Conservation (phyloP, 2,888 invertebrate genomes). For the Uloborus plumipes region DNA sequence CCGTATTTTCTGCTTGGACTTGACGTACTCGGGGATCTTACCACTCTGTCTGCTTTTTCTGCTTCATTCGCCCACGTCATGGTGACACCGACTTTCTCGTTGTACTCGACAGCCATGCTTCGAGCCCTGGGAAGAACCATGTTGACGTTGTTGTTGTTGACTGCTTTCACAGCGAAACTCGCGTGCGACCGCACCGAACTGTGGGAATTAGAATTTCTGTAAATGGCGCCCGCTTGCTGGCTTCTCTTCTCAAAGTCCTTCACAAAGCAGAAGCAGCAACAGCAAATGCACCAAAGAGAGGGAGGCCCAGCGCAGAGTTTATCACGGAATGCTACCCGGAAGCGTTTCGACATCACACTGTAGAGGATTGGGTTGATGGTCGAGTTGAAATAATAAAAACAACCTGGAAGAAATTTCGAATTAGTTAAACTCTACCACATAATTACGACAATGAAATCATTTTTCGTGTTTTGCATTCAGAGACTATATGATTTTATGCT, state of each 20-base stretch:
- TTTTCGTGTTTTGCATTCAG: too few species aligned
- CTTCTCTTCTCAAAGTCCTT: conserved; percentile 58
- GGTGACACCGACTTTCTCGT: conserved; percentile 37
- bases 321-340: conserved; percentile 68
- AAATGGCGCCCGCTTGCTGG: conserved; percentile 25
- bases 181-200: conserved; percentile 55
- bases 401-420: conserved; percentile 63
- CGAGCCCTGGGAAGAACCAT: conserved; percentile 14
- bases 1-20: conserved; percentile 26
- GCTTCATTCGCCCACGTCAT: conserved; percentile 15
- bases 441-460: too few species aligned
- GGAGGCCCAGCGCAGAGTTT: conserved; percentile 59
- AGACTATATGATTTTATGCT: too few species aligned
- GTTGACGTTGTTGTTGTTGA: conserved; percentile 41
- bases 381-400: conserved; percentile 68
- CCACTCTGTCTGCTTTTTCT: conserved; percentile 2
- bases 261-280: conserved; percentile 61
- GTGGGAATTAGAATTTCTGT: conserved; percentile 61
- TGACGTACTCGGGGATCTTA: conserved; percentile 1
- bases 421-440: not conserved
- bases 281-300: conserved; percentile 60
- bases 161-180: conserved; percentile 35
- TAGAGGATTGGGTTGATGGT: conserved; percentile 68
- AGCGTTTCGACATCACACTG: conserved; percentile 68
- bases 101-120: conserved; percentile 42